Conservation (phyloP, 2,113 vertebrate genomes). For the Notarius lentiginosus region DNA sequence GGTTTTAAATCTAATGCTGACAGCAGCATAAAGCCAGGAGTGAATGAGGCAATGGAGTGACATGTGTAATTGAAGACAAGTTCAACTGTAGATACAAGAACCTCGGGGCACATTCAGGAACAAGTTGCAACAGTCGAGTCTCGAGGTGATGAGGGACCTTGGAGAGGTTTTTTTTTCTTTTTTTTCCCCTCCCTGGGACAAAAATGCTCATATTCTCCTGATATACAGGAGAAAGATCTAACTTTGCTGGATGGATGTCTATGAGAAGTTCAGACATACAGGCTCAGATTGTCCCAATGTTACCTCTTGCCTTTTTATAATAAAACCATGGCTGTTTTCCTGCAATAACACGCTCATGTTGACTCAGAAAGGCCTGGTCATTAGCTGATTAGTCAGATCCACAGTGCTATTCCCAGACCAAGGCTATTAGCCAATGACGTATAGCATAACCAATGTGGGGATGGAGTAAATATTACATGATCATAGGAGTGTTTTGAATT, state of each 20-base stretch:
- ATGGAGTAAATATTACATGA: background rate
- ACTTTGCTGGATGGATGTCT: background rate
- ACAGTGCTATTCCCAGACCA: background rate
- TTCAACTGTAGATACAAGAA: background rate
- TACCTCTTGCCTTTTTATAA: background rate
- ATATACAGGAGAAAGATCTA: background rate
- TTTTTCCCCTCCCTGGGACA: no score
- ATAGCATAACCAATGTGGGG: background rate
- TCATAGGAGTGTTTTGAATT: background rate
- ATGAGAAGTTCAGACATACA: background rate
- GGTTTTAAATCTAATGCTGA: slow-evolving; percentile 18
- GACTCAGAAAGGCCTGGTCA: slow-evolving; percentile 8
- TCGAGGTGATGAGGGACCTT: background rate
- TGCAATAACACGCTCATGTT: slow-evolving; percentile 12
- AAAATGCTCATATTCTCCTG: background rate
- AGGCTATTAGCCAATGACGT: background rate
- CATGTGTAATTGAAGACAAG: background rate
- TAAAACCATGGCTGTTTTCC: background rate
- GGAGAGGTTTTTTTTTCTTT: background rate
- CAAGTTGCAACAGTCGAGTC: background rate
- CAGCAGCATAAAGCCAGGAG: background rate
- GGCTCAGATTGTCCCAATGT: background rate
- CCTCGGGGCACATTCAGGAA: background rate
- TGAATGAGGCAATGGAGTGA: background rate
- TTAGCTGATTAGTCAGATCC: background rate